A percentile compares a stretch with the other conserved stretches of the same genome.
These are phyloP conservation scores for Ovis canadensis DNA, from an alignment of 2,113 vertebrate species.

Conservation along the genomic window DNA sequence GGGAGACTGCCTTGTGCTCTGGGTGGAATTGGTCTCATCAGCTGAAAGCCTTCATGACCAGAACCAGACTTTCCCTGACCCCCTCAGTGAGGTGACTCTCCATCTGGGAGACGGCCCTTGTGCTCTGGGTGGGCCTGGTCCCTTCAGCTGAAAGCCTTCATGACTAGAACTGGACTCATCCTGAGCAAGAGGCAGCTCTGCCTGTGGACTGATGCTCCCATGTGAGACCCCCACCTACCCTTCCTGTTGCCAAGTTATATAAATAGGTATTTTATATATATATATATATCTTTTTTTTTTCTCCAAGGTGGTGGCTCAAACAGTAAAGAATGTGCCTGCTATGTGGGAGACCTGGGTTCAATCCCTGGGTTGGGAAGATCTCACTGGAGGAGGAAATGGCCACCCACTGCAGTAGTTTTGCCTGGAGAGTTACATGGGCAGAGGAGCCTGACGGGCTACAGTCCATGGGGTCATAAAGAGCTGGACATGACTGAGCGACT, in stretches of 20 bases:
- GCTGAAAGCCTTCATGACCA: neutral
- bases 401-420: neutral
- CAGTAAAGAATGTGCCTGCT: neutral
- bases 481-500: neutral
- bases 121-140: neutral
- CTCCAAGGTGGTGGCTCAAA: neutral
- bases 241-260: neutral
- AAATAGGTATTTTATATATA: neutral
- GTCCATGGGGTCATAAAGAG: neutral
- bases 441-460: neutral
- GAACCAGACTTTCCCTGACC: neutral
- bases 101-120: accelerated
- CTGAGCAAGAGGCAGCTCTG: too few relatives aligned
- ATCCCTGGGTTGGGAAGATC: neutral
- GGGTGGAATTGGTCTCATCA: neutral
- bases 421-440: neutral
- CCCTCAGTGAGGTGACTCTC: neutral
- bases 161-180: neutral
- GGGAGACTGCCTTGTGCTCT: neutral
- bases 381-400: neutral
- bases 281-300: too few relatives aligned
- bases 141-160: neutral
- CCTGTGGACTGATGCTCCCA: neutral
- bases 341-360: neutral
- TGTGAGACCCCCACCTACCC: neutral